Evolutionary conservation across 2,888 invertebrate species (phyloP), one percentile per base, ranked within the genome.

Genomic region (Lottia gigantea): DNA sequence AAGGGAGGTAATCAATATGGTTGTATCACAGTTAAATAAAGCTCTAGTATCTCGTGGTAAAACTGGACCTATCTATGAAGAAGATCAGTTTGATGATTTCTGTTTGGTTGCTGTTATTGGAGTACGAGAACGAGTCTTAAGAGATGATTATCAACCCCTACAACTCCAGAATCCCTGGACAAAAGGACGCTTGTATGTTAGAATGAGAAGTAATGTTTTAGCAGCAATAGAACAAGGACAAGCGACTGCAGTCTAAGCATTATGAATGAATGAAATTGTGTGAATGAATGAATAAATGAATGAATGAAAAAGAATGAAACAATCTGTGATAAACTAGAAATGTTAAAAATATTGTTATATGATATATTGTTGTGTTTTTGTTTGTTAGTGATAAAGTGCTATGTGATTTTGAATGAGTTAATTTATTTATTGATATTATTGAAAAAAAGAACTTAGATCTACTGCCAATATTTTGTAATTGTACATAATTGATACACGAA

Each of bases 81-180:
- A 93, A 2, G 95, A 88, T 23, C 93, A 94, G 87, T 90, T 96
- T 73, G 92, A 92, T 74, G 95, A 95, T 86, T 97, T 97, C 89
- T 97, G 97, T 87, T 91, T 98, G 64, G 97, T 97, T 3, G 96
- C 97, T 0, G 97, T 98, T 45, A 96, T 98, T 71, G 98, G 98
- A 0, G 96, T 96, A 0, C 90, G 97, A 46, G 98, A 98, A 85
- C 91, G 98, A 72, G 96, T 98, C 84, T 91, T 98, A 8, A 90
- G 97, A 6, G 97, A 98, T 85, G 97, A 98, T 87, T 98, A 97
- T 87, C 94, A 95, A 83, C 96, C 97, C 0, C 90, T 98, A 25
- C 94, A 95, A 82, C 90, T 98, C 69, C 97, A 97, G 88, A 96
- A 96, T 88, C 97, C 97, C 0, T 98, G 98, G 98, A 93, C 95